Base-by-base conservation (phyloP, 2,113 vertebrate species). In the Corythornis vintsioides region DNA sequence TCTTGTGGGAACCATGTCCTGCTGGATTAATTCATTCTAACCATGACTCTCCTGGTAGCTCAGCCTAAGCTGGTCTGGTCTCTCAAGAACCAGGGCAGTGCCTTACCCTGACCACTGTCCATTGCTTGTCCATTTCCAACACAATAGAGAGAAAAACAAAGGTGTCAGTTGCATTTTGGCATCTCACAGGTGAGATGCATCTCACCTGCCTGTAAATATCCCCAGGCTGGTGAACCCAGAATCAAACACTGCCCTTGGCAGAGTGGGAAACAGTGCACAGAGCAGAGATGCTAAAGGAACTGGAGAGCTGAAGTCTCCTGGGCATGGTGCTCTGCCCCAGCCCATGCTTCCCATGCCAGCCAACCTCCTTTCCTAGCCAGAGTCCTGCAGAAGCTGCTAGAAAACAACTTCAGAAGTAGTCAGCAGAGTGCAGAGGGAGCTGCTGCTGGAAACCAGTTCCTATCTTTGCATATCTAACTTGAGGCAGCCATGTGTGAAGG, bases 401-500 rank as follows among this genome's bases (percentile, higher is more conserved):
- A 38, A 38, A 38, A 38, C 38, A 38, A 38, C 38, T 38, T 11
- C 38, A 38, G 38, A 31, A 28, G 13, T 2, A 7, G 26, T 14
- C 50, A 26, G 5, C 45, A 0, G 19, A 18, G 2, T 26, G 40
- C 70, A 13, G 21, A 25, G 65, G 55, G 40, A 69, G 78, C 2
- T n/a, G 53, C 60, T 28, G 92, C 5, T 31, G 71, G 42, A 57
- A 81, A 57, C 14, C 86, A 82, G 66, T 71, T 59, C 53, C 3
- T 31, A 9, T 60, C 67, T 85, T 33, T 63, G 66, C 71, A 38
- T 70, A 42, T 61, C 60, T 42, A 13, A 38, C 83, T 65, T 24
- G 35, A 81, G 79, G 87, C 93, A 92, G 60, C 83, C 92, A 25
- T 15, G 25, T 40, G 66, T 31, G 71, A 38, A 84, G n/a, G 79